Evolutionary conservation across 2,888 invertebrate species (phyloP).

Genomic region (Orthosia gothica): DNA sequence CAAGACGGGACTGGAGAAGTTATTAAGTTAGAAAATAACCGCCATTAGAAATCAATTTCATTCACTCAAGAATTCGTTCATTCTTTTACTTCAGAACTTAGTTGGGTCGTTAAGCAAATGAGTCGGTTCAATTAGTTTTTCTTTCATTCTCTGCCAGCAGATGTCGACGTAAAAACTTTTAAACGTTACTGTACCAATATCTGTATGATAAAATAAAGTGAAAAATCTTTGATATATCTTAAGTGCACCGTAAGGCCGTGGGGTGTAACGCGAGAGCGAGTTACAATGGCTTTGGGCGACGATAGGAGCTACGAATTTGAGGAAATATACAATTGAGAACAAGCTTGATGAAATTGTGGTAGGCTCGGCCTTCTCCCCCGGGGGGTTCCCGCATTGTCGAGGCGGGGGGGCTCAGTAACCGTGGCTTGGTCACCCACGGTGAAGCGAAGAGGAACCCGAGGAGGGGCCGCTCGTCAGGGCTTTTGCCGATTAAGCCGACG

Average conservation of each 20-base stretch:
- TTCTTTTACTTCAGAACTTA: constrained; percentile 30
- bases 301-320: not conserved
- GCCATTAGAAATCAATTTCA: constrained; percentile 46
- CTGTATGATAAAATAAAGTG: constrained; percentile 31
- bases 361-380: too few relatives aligned
- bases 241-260: constrained; percentile 26
- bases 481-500: too few relatives aligned
- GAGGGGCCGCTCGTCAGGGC: too few relatives aligned
- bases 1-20: not conserved
- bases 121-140: too few relatives aligned
- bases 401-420: too few relatives aligned
- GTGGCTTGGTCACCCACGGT: too few relatives aligned
- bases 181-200: constrained; percentile 26
- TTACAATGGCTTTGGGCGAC: constrained; percentile 3
- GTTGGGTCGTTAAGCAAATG: not conserved
- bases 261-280: not conserved
- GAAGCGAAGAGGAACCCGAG: too few relatives aligned
- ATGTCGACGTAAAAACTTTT: constrained; percentile 36
- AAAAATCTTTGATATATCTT: constrained; percentile 32
- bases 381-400: too few relatives aligned
- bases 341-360: too few relatives aligned
- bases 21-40: constrained; percentile 2
- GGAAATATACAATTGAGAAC: not conserved
- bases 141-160: not conserved
- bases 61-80: constrained; percentile 11